These are phyloP conservation scores for Poecilia velifera DNA, from an alignment of 2,797 vertebrate genomes.

Conservation along the genomic window DNA sequence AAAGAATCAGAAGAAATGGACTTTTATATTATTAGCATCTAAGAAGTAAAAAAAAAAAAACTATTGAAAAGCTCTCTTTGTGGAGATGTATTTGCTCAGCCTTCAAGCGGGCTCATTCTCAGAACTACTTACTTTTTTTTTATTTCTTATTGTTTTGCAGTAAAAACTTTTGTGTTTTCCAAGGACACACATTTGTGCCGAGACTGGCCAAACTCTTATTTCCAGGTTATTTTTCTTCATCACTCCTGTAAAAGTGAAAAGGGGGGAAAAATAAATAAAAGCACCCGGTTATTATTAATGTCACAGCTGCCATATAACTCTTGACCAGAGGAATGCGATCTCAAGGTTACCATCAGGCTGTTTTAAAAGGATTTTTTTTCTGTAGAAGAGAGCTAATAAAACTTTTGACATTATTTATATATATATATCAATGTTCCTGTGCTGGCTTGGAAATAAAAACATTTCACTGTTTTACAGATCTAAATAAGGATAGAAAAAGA, in stretches of 20 bases:
- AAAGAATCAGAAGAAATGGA: background rate
- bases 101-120: background rate
- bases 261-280: background rate
- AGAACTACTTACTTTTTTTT: background rate
- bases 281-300: background rate
- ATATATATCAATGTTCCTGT: background rate
- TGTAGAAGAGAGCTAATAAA: background rate
- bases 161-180: background rate
- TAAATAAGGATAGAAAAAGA: background rate
- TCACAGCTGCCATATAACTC: background rate
- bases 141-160: background rate
- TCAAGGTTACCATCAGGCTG: background rate
- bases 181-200: background rate
- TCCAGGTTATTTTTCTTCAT: background rate
- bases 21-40: background rate
- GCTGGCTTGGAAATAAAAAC: background rate
- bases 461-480: background rate
- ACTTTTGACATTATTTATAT: background rate
- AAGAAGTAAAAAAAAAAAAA: too few relatives aligned
- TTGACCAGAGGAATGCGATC: background rate
- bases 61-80: background rate
- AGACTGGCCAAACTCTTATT: background rate
- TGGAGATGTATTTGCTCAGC: background rate
- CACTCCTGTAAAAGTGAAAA: background rate
- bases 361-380: background rate